Evolutionary conservation across 2,888 invertebrate genomes (phyloP), one percentile per base, ranked within the genome.

Genomic region (Callyntrura guangdongensis): DNA sequence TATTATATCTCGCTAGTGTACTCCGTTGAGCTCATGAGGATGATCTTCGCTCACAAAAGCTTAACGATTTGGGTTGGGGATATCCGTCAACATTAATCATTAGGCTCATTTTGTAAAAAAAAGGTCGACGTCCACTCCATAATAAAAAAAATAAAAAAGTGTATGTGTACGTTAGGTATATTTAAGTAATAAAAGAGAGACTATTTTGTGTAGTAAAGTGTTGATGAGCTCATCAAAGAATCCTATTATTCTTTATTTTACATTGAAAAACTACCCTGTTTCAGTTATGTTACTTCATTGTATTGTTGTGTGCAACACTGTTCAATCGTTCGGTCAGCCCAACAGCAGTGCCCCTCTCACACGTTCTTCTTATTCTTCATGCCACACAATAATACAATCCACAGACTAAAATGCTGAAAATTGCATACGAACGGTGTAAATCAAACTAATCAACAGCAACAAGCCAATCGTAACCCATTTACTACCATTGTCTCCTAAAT

Each of bases 221-320:
- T 72, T 45, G 72, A 72, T 72, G 72, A 72, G 72, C 45, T 72
- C 72, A 72, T 72, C 72, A 72, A n/a, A n/a, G 0, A 25, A 0
- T 4, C 14, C 11, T 64, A 25, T 22, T 5, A 64, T 64, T 64
- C 11, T 11, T 64, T 64, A 0, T 12, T 17, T 20, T 14, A 17
- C 20, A 17, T 59, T 12, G 6, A 17, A 20, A 67, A 67, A 67
- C 27, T 67, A 27, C 36, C 25, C 8, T 25, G 67, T 67, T 67
- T 67, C 67, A 64, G 25, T 20, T 64, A 25, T 53, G 59, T 25
- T 67, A n/a, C n/a, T n/a, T n/a, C n/a, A 3, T 67, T 36, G 64
- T 27, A 8, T 11, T 67, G 27, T 9, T 22, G 67, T 27, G 67
- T 61, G 3, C 61, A 5, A 14, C 5, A 11, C 11, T 47, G 5